These are phyloP conservation scores for Vulpes ferrilata DNA, from an alignment of 2,113 vertebrate genomes.

Conservation along the genomic window DNA sequence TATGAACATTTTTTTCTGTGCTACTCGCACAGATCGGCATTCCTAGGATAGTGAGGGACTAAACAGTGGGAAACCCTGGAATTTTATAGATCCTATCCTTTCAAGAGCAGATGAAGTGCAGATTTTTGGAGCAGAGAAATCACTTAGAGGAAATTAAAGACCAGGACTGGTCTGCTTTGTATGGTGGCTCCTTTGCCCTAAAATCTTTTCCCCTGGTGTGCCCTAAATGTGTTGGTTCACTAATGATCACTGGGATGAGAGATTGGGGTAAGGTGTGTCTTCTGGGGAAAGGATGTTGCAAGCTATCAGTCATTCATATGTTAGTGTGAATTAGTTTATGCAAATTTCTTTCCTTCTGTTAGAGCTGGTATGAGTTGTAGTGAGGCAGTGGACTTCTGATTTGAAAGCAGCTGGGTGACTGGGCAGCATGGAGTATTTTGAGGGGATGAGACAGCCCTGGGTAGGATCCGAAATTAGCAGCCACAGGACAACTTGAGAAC, in stretches of 20 bases:
- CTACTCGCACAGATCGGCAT: background rate
- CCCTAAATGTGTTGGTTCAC: background rate
- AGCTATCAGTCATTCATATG: background rate
- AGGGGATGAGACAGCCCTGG: background rate
- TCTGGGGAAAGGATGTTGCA: accelerated
- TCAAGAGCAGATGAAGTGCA: background rate
- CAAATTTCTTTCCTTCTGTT: background rate
- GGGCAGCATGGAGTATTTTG: background rate
- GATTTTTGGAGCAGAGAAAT: background rate
- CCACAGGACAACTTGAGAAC: background rate
- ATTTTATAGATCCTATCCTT: background rate
- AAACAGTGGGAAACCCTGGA: background rate
- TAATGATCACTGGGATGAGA: background rate
- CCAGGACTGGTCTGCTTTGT: background rate
- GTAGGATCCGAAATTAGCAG: background rate
- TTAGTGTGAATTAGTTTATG: background rate
- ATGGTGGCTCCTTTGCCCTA: background rate
- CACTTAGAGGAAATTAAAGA: background rate
- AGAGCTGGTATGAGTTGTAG: background rate
- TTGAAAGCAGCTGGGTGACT: background rate
- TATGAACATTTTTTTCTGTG: background rate
- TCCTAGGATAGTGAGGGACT: background rate
- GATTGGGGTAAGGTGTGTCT: background rate
- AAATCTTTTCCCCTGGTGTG: background rate
- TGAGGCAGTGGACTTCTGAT: background rate